Evolutionary conservation across 2,113 vertebrate species (phyloP), one percentile per base, ranked within the genome.

Genomic region (Poecilia latipinna): DNA sequence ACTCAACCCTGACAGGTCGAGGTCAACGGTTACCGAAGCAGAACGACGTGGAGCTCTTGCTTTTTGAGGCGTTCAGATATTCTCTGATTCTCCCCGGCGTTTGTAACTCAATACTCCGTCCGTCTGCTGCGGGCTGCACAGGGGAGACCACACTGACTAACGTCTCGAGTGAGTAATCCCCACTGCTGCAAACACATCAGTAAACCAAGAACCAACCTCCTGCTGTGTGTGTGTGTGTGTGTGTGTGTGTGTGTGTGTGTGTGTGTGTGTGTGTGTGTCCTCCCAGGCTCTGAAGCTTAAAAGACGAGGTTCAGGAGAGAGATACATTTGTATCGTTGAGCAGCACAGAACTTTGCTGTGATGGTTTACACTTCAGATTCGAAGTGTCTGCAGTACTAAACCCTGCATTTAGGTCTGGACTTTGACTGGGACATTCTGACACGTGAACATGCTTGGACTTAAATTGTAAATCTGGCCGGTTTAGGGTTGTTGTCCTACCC

Each of bases 21-120:
- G 63, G 70, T 68, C 72, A 39, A 73, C 68, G 69, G 70, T 61
- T 29, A 71, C 62, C 28, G 68, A 70, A 73, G 65, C 61, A 48
- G 35, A 82, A 76, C 28, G 24, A 62, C 12, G 61, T 11, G 17
- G 22, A 71, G 78, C 74, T 82, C 17, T 15, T 15, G 17, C 17
- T 48, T 42, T 5, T 42, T 5, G 0, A 26, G 76, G 73, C 22
- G 17, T 29, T 67, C 62, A 42, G 48, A 8, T 54, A 64, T 71
- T 19, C 80, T 60, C n/a, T 13, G 31, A 57, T n/a, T 70, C 60
- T 39, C n/a, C 29, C 26, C 2, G 29, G 32, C n/a, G 39, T 69
- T 31, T 70, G 61, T 48, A 73, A 75, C 57, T 75, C 75, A 24
- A 74, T 44, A 44, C 39, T 42, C 39, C 3, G 12, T 48, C 73